Evolutionary conservation across 2,888 invertebrate species (phyloP).

Genomic region (Drosophila anomelani): DNA sequence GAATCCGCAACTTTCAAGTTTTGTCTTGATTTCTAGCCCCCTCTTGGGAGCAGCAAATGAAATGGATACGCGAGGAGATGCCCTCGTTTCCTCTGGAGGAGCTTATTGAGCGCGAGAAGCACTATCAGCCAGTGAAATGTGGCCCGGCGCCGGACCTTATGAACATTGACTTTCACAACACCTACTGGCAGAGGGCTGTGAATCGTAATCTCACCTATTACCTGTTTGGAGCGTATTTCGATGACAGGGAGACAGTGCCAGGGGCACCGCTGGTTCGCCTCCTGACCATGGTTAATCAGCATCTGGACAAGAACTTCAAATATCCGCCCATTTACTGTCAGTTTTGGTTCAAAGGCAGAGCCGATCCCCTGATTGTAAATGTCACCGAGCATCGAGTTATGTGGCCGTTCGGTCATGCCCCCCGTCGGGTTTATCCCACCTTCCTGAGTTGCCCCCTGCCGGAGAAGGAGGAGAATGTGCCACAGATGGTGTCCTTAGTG

Average conservation of each 20-base stretch:
- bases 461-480: constrained; percentile 70
- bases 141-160: constrained; percentile 88
- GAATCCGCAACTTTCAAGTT: neutral
- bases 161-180: constrained; percentile 95
- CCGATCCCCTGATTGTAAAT: constrained; percentile 90
- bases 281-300: constrained; percentile 93
- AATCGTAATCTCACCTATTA: constrained; percentile 93
- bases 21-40: constrained; percentile 4
- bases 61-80: constrained; percentile 56
- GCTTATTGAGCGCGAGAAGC: constrained; percentile 9
- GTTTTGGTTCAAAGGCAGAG: constrained; percentile 93
- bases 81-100: constrained; percentile 64
- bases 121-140: constrained; percentile 9
- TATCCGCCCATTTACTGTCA: constrained; percentile 89
- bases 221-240: constrained; percentile 94
- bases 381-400: constrained; percentile 94
- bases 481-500: constrained; percentile 90
- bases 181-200: constrained; percentile 94
- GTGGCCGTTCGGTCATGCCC: constrained; percentile 96
- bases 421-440: constrained; percentile 93
- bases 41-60: constrained; percentile 37
- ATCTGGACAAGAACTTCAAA: constrained; percentile 86
- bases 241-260: constrained; percentile 89
- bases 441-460: constrained; percentile 94
- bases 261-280: constrained; percentile 93